phyloP scores from a whole-genome alignment of 2,797 vertebrate species.

The Rousettus madagascariensis region DNA sequence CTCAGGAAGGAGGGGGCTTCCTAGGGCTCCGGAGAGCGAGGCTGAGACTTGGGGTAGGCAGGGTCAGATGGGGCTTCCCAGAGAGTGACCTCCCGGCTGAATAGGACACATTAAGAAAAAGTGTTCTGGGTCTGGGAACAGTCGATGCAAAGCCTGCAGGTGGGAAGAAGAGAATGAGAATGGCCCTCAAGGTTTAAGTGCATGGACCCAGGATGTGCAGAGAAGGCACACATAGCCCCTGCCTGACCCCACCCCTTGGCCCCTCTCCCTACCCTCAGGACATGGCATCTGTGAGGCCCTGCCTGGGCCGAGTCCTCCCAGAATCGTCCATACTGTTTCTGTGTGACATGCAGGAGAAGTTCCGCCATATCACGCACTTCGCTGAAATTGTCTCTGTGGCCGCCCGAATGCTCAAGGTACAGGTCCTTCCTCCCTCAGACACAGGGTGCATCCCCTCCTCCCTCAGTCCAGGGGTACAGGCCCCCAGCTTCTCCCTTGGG shows the following conservation, averaged over 20 bases:
- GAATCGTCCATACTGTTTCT: constrained; percentile 89
- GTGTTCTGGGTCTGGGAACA: neutral
- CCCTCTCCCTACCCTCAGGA: neutral
- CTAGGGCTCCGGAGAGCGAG: neutral
- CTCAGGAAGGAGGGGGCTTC: neutral
- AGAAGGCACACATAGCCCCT: neutral
- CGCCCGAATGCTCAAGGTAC: constrained; percentile 90
- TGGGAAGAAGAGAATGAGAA: accelerated
- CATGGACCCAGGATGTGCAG: accelerated
- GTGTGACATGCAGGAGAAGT: constrained; percentile 96
- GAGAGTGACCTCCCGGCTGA: neutral
- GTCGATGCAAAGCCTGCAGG: neutral
- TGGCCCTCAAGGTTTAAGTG: neutral
- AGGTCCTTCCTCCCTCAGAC: neutral
- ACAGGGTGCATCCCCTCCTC: neutral
- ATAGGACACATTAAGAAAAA: neutral
- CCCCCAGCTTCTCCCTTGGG: neutral
- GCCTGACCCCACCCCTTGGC: accelerated
- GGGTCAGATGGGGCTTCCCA: neutral
- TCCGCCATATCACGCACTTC: constrained; percentile 90
- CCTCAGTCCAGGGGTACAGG: no score
- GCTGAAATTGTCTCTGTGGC: constrained; percentile 91
- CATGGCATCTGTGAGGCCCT: constrained; percentile 77
- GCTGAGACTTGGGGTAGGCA: neutral
- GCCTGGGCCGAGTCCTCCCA: constrained; percentile 87